Conservation (phyloP, 2,113 vertebrate species). For the Junco hyemalis region DNA sequence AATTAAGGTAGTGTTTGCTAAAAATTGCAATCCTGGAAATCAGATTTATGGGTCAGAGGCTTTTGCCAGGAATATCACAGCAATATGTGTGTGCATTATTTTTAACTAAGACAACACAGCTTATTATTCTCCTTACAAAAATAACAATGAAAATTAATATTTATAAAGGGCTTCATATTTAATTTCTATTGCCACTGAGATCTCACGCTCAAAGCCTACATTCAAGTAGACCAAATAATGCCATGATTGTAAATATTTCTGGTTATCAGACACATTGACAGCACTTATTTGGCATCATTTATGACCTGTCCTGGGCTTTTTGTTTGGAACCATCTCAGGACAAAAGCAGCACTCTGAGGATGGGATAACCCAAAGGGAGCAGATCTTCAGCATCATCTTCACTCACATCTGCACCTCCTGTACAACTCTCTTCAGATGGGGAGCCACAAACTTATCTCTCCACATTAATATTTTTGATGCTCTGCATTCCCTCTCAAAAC, state of each 20-base stretch:
- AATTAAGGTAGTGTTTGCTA: neutral
- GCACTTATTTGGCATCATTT: neutral
- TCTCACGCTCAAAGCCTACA: neutral
- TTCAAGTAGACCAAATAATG: neutral
- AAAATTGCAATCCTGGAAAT: neutral
- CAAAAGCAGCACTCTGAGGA: neutral
- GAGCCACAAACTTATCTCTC: neutral
- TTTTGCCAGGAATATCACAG: neutral
- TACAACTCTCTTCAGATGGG: neutral
- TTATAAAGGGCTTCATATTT: neutral
- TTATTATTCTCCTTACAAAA: neutral
- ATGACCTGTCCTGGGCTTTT: neutral
- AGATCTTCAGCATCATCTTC: neutral
- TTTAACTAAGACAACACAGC: neutral
- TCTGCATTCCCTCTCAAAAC: neutral
- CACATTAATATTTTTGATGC: neutral
- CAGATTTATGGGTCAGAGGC: neutral
- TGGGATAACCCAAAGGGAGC: neutral
- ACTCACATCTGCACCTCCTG: neutral
- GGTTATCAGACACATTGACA: neutral
- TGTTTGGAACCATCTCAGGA: neutral
- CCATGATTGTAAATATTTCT: neutral
- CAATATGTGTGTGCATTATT: accelerated
- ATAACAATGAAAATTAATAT: neutral
- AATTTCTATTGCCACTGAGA: neutral